A percentile compares a stretch with the other conserved stretches of the same genome.
Evolutionary conservation across 2,113 vertebrate genomes (phyloP).

Genomic region (Nematolebias whitei): DNA sequence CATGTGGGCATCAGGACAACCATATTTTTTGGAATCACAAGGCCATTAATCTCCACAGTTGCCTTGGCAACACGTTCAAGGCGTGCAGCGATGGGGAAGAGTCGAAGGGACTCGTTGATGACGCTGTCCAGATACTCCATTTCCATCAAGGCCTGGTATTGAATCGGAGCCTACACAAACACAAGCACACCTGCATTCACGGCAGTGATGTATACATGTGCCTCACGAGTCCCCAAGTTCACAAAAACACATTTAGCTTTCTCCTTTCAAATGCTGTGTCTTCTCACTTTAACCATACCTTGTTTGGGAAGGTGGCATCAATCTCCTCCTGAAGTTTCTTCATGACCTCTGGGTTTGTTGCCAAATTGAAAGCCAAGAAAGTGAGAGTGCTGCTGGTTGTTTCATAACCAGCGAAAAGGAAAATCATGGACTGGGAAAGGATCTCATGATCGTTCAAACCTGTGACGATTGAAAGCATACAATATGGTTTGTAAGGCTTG

Average conservation of each 20-base stretch:
- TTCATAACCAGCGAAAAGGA: conserved; percentile 86
- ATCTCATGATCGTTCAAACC: conserved; percentile 85
- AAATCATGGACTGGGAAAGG: conserved; percentile 82
- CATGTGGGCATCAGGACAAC: conserved; percentile 72
- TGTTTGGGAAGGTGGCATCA: conserved; percentile 77
- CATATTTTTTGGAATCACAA: conserved; percentile 80
- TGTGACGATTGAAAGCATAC: conserved; percentile 43
- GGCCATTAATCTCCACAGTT: conserved; percentile 77
- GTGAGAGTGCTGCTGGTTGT: conserved; percentile 80
- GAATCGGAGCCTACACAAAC: conserved; percentile 61
- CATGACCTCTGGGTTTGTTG: conserved; percentile 79
- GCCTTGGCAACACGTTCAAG: conserved; percentile 85
- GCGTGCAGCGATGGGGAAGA: conserved; percentile 70
- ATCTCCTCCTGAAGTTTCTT: conserved; percentile 81
- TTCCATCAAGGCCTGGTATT: conserved; percentile 75
- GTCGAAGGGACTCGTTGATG: conserved; percentile 81
- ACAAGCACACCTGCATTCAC: neutral
- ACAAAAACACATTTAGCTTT: neutral
- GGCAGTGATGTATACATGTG: too few relatives aligned
- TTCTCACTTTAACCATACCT: conserved; percentile 64
- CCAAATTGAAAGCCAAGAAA: conserved; percentile 81
- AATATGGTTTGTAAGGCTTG: neutral
- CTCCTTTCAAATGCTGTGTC: neutral
- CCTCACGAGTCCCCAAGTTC: neutral
- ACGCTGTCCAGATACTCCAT: conserved; percentile 88